Base-by-base conservation (phyloP, 1,140 invertebrate species). In the Heterodera carotae region DNA sequence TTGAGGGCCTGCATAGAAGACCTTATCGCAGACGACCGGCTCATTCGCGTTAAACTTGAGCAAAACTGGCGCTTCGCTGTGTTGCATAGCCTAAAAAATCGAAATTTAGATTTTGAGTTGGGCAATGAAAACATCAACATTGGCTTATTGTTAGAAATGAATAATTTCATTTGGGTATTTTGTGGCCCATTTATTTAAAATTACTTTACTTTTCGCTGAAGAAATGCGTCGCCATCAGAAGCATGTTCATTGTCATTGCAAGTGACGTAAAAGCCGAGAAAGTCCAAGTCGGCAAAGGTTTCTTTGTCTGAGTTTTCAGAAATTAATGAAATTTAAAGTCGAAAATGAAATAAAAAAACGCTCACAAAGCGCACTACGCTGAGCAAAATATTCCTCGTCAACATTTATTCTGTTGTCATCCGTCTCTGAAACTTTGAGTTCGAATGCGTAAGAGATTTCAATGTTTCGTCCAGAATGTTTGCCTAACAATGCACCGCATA, bases 331-430 rank as follows among this genome's bases (percentile, higher is more conserved):
- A 27, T 34, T 12, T 2, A 33, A 15, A 27, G 3, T 36, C 43
- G 27, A 79, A 53, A 43, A 70, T 34, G 33, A 18, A n/a, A n/a
- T 10, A 56, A 56, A 25, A 72, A n/a, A n/a, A n/a, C n/a, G n/a
- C 77, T 72, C 71, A 81, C 80, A 81, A 15, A 81, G 62, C 18
- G 48, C 39, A 33, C 69, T 79, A 31, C 81, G 81, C 27, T 33
- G 66, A 33, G n/a, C n/a, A 31, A 84, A 83, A 60, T 83, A 84
- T 64, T 84, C 82, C 39, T 76, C 82, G 29, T 82, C 81, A 25
- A 82, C 36, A 22, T 39, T 43, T 18, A 75, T 36, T 39, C 39
- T 48, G 29, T 53, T 48, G n/a, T 59, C 74, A 15, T 82, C 72
- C 25, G 69, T 66, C 25, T 33, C 25, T 15, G 48, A 77, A 34